A percentile compares a stretch with the other conserved stretches of the same genome.
Evolutionary conservation across 2,113 vertebrate genomes (phyloP).

Genomic region (Mirza zaza): DNA sequence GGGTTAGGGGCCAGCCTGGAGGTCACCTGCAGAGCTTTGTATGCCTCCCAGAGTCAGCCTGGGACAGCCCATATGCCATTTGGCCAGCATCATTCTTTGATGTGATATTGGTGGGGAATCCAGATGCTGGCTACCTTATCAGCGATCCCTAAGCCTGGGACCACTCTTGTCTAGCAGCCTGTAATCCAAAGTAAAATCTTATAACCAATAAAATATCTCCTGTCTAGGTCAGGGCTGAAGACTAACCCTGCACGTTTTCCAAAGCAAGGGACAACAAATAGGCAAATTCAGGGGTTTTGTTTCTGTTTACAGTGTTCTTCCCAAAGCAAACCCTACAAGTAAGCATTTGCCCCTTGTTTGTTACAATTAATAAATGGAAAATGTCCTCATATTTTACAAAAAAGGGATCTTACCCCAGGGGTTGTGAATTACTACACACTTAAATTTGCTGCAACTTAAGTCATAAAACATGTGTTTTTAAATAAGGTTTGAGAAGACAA

Average conservation of each 20-base stretch:
- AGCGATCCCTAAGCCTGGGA: background rate
- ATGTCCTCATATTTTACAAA: background rate
- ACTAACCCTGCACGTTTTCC: background rate
- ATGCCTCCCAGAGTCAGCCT: background rate
- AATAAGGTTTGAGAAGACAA: background rate
- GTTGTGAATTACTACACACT: background rate
- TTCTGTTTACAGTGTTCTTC: background rate
- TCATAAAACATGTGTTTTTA: background rate
- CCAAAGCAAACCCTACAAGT: background rate
- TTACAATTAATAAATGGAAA: background rate
- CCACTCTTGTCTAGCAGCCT: background rate
- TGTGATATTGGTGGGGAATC: background rate
- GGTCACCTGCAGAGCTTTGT: background rate
- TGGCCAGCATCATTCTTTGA: background rate
- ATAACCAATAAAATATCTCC: background rate
- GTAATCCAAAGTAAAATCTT: background rate
- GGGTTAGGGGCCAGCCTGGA: background rate
- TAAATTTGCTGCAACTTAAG: background rate
- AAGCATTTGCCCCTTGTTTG: background rate
- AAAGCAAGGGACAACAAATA: background rate
- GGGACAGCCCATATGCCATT: background rate
- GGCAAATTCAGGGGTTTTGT: background rate
- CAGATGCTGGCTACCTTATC: background rate
- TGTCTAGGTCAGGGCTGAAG: background rate
- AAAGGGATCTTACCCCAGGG: background rate